Percentiles rank a stretch among this genome's conserved stretches.
phyloP scores from a whole-genome alignment of 2,113 vertebrate genomes.

The Mionectes macconnelli region DNA sequence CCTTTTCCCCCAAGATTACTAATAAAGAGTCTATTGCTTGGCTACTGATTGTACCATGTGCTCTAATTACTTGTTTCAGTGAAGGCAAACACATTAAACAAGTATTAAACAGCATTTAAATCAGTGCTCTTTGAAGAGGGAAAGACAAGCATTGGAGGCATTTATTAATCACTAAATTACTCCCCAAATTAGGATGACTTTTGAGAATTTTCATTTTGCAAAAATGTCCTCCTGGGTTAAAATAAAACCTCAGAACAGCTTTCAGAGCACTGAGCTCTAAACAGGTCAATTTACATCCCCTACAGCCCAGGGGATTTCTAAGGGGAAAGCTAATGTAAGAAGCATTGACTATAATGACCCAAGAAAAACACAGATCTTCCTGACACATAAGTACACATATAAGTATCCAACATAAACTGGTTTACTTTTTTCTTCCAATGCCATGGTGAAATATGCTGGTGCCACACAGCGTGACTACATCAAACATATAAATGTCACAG shows the following conservation, averaged over 20 bases:
- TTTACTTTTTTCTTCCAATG: neutral
- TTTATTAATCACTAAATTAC: conserved; percentile 53
- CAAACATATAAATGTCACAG: neutral
- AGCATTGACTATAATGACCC: neutral
- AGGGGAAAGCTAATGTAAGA: neutral
- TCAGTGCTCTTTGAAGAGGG: conserved; percentile 18
- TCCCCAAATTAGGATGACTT: conserved; percentile 29
- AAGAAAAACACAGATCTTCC: neutral
- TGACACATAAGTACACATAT: neutral
- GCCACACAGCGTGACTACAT: neutral
- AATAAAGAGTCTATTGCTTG: conserved; percentile 56
- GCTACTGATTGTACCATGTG: conserved; percentile 49
- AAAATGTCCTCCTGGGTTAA: neutral
- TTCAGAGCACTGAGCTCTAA: neutral
- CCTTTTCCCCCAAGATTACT: conserved; percentile 37
- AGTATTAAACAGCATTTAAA: conserved; percentile 57
- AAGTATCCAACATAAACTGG: neutral
- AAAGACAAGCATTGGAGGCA: conserved; percentile 15
- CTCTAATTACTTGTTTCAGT: conserved; percentile 52
- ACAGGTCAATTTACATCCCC: neutral
- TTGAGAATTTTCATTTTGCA: conserved; percentile 37
- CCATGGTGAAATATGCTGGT: neutral
- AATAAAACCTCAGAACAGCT: conserved; percentile 3
- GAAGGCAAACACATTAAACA: conserved; percentile 56
- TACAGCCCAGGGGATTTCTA: neutral